A percentile compares a stretch with the other conserved stretches of the same genome.
These are phyloP conservation scores for Periophthalmus magnuspinnatus DNA, from an alignment of 2,797 vertebrate genomes.

Conservation along the genomic window DNA sequence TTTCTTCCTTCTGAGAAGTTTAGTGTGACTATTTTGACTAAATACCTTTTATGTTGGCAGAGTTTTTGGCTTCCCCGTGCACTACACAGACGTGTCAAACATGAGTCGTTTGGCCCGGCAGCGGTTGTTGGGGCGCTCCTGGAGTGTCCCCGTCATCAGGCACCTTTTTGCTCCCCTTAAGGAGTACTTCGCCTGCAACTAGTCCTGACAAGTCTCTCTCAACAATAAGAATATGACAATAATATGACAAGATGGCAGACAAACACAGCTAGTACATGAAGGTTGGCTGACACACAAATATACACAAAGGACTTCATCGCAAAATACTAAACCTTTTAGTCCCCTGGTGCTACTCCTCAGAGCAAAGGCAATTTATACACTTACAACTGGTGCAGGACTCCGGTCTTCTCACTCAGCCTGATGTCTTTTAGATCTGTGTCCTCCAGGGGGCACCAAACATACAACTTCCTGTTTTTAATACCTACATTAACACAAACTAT, in stretches of 20 bases:
- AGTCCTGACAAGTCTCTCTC: conserved; percentile 65
- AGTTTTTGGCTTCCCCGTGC: conserved; percentile 94
- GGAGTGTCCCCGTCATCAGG: conserved; percentile 93
- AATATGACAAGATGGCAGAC: conserved; percentile 35
- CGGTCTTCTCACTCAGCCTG: conserved; percentile 46
- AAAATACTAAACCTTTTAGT: conserved; percentile 56
- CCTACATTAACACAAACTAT: conserved; percentile 39
- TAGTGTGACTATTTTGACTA: not conserved
- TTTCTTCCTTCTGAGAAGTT: not conserved
- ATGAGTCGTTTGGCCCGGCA: conserved; percentile 86
- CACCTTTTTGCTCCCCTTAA: conserved; percentile 95
- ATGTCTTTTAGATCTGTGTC: conserved; percentile 62
- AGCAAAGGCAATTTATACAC: conserved; percentile 39
- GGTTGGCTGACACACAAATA: conserved; percentile 56
- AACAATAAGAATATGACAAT: not conserved
- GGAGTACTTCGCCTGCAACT: conserved; percentile 97
- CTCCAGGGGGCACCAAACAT: conserved; percentile 41
- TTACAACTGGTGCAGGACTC: conserved; percentile 3
- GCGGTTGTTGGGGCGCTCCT: conserved; percentile 90
- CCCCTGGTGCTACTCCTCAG: conserved; percentile 66
- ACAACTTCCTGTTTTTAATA: conserved; percentile 41
- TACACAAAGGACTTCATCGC: conserved; percentile 61
- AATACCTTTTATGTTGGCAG: conserved; percentile 59
- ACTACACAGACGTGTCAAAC: conserved; percentile 92
- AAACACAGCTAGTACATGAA: conserved; percentile 60